Base-by-base conservation (phyloP, 2,113 vertebrate genomes). In the Elachura formosa region DNA sequence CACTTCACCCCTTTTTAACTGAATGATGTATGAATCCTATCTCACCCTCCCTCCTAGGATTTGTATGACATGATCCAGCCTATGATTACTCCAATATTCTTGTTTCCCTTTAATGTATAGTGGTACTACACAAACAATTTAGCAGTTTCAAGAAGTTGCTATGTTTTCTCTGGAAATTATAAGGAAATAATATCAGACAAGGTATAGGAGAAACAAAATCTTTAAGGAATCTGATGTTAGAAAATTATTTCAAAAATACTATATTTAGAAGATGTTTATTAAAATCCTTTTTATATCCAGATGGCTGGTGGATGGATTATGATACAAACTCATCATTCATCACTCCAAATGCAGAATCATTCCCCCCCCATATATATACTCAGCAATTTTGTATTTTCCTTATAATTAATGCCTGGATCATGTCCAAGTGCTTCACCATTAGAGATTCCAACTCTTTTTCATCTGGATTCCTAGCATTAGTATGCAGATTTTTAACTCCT, bases 371-470 rank as follows among this genome's bases (percentile, higher is more conserved):
- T 9, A 34, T 14, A 58, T 41, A 31, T 21, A 73, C 18, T 54
- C 41, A 77, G 38, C 6, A 91, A 52, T 59, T 93, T 12, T 80
- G 10, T 21, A 40, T 89, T 94, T 92, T 71, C n/a, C n/a, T 63
- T 63, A 59, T 80, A 43, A 79, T 74, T 85, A 75, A 76, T 49
- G 45, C 12, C 38, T 85, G 62, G 67, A 61, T 71, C 22, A 34
- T n/a, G 11, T 73, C 31, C 29, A 86, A 85, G 41, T 48, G 22
- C 29, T 54, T 80, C 51, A 87, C 6, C 12, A 34, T 48, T 68
- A 84, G 41, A 64, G 84, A 87, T 78, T 89, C 20, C 64, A 89
- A 5, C 48, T 81, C n/a, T 49, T 78, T 92, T 86, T 92, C 33
- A 64, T 63, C 34, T 3, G 2, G 6, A 19, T 43, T 91, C 24